Base-by-base conservation (phyloP, 2,113 vertebrate species). In the Chascanopsetta lugubris region DNA sequence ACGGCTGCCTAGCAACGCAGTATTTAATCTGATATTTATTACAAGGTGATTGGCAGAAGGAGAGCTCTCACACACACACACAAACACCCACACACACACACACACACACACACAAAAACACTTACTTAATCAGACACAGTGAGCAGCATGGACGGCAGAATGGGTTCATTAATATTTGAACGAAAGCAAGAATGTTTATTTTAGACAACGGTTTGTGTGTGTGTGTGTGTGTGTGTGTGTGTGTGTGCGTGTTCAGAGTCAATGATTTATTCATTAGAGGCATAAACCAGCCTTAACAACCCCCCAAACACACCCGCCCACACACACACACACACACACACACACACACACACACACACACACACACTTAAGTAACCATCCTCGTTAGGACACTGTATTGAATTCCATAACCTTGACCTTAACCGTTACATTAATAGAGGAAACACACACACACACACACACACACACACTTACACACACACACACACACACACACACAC, bases 1-100 rank as follows among this genome's bases (percentile, higher is more conserved):
- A 53, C 5, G 0, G 9, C 60, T 75, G 54, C 72, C 73, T 58
- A 13, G 73, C 69, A 77, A 72, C 74, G 10, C 29, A 68, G 72
- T 58, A 77, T 66, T 78, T 59, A 62, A 83, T 70, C 72, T 63
- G 66, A 81, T 75, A 82, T 83, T 75, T 55, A 68, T 71, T 67
- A 77, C 42, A 67, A 57, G 2, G 13, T 74, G 74, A 80, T 40
- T 62, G 79, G 75, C 79, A 69, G 50, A 51, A 40, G 3, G 2
- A 8, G 10, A 62, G 27, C 43, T 51, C n/a, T 15, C 15, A 15
- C 34, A 38, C 13, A 38, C 42, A 74, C 20, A 32, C 49, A 43
- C 25, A 50, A 22, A 45, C 49, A 22, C 32, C 21, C 40, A 27
- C 32, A 50, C 36, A 27, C 59, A 46, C 36, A 53, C 27, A 47